Evolutionary conservation across 64 coral and sea anemone species (phyloP), one percentile per base, ranked within the genome.

Genomic region (Pachyseris speciosa): DNA sequence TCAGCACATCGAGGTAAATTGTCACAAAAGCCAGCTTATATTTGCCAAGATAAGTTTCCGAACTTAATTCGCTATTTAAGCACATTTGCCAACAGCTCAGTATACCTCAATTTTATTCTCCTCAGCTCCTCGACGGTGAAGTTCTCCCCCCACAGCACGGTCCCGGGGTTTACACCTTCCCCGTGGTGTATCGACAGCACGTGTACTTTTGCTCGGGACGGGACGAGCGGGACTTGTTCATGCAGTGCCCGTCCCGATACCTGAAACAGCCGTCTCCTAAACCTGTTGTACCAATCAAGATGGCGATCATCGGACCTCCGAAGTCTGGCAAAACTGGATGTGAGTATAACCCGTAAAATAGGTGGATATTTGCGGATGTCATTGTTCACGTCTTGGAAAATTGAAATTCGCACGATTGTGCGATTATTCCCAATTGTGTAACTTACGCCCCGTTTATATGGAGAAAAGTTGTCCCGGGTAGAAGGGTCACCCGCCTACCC

Each of bases 291-390:
- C 89, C 97, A 32, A 95, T 99, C 40, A 80, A 91, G 41, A 92
- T 99, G 64, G 93, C 97, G 43, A 93, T 99, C 29, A 95, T 99
- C 68, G 97, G 97, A 75, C 97, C 97, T 42, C 97, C 97, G 1
- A 99, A 99, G 57, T 89, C 97, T 55, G 97, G 97, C 11, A 99
- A 99, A 92, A 99, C 97, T 68, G 89, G 86, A 39, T 59, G 97
- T 99, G 39, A 95, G 97, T 93, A 83, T 31, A 9, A 25, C 24
- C 8, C 25, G 28, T n/a, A 66, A 30, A 37, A 27, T 48, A 19
- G 25, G 7, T 2, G 0, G 43, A 25, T 76, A 31, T 17, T 45
- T 45, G 43, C n/a, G n/a, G n/a, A n/a, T n/a, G n/a, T n/a, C n/a
- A n/a, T n/a, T n/a, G n/a, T n/a, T n/a, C n/a, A n/a, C n/a, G n/a